Evolutionary conservation across 2,888 invertebrate species (phyloP), one percentile per base, ranked within the genome.

Genomic region (Allolobophora icterica): DNA sequence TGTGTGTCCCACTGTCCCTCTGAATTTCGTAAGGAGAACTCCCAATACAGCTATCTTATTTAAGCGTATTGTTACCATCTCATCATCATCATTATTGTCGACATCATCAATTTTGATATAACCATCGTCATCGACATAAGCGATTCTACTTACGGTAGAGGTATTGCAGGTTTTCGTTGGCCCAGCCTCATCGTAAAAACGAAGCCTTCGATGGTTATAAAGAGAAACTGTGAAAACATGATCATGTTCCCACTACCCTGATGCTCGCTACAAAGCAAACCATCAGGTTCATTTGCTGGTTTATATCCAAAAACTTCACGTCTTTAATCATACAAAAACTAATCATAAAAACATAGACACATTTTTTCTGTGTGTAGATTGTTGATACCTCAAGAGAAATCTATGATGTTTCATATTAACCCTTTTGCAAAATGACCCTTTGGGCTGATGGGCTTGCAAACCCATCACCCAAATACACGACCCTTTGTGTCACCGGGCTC

Each of bases 161-260:
- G 96, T 92, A 96, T 96, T 89, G 94, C 94, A 89, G 97, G 97
- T 94, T 97, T 96, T 5, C 97, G 97, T 0, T 97, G 97, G 45
- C 98, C 98, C 95, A 97, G 98, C 95, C 97, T 97, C 0, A 95
- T 94, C 8, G 96, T 96, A 97, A 97, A 91, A 97, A 98, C 96
- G 93, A 99, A 97, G 24, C 99, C 99, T 94, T 98, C 97, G 5
- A 97, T 90, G 0, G 99, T 97, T 94, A 99, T 98, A 94, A 99
- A 97, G 0, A 98, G 94, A 95, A 99, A 99, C 95, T 99, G 99
- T 0, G 97, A 96, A 95, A 99, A 98, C n/a, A 99, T 99, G 52
- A 99, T 97, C 89, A 99, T 96, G 95, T 99, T 98, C 84, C 99
- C 99, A 92, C 97, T 97, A 0, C 91, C 91, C 11, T 93, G 93